Percentiles rank a stretch among this genome's conserved stretches.
phyloP scores from a whole-genome alignment of 2,888 invertebrate species.

The Andrena praecox region DNA sequence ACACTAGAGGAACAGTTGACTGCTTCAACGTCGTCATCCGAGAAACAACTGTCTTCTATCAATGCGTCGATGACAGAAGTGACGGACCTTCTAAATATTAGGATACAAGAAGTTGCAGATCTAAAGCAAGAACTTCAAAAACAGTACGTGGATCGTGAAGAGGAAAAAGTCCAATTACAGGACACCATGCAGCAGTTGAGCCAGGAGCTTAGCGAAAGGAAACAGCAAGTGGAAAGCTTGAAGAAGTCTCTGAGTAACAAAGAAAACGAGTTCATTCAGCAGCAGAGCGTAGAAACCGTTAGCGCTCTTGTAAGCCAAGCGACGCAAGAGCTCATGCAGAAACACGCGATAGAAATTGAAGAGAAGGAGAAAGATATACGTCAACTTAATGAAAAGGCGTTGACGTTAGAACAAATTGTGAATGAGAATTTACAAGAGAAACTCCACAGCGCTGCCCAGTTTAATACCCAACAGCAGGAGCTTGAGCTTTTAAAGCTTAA shows the following conservation, averaged over 20 bases:
- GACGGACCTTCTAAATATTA: conserved; percentile 76
- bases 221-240: conserved; percentile 70
- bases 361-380: conserved; percentile 63
- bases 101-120: conserved; percentile 80
- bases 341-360: conserved; percentile 64
- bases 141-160: conserved; percentile 70
- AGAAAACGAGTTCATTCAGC: conserved; percentile 61
- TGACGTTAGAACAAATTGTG: conserved; percentile 41
- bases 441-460: conserved; percentile 34
- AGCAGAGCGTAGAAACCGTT: conserved; percentile 57
- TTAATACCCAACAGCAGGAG: conserved; percentile 63
- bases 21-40: conserved; percentile 83
- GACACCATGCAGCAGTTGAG: conserved; percentile 79
- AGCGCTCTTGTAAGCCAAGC: conserved; percentile 58
- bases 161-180: conserved; percentile 75
- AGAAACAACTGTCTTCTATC: conserved; percentile 74
- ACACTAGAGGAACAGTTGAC: conserved; percentile 82
- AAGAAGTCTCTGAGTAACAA: conserved; percentile 53
- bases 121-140: conserved; percentile 78
- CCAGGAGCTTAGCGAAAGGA: conserved; percentile 73
- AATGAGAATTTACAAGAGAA: conserved; percentile 51
- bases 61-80: conserved; percentile 74
- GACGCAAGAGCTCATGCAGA: conserved; percentile 66
- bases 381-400: conserved; percentile 48
- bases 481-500: conserved; percentile 36